Evolutionary conservation across 1,140 invertebrate species (phyloP).

Genomic region (Oncopodura yosiiana): DNA sequence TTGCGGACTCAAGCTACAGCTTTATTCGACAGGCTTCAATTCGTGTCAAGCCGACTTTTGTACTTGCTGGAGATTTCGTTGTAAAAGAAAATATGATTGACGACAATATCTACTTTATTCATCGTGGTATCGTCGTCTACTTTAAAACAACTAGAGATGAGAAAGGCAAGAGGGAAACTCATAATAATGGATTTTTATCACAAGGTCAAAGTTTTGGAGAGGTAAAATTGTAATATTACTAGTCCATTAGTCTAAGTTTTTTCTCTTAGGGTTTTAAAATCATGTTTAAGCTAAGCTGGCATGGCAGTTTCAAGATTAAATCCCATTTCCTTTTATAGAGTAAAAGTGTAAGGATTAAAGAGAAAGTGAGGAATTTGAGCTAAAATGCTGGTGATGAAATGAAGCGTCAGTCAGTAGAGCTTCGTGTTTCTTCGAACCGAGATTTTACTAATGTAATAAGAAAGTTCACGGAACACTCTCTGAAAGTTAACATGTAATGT

Average conservation of each 20-base stretch:
- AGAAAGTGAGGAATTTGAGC: background rate
- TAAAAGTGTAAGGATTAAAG: too few relatives aligned
- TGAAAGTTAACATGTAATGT: too few relatives aligned
- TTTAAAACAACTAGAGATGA: background rate
- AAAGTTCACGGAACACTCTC: too few relatives aligned
- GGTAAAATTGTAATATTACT: background rate
- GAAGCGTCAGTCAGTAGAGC: background rate
- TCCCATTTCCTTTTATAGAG: background rate
- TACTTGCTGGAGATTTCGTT: constrained; percentile 9
- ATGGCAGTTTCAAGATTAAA: background rate
- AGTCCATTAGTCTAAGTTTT: background rate
- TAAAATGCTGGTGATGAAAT: background rate
- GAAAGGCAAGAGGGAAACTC: background rate
- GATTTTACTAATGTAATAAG: too few relatives aligned
- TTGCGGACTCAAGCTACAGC: background rate
- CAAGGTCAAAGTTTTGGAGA: background rate
- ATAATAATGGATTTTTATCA: background rate
- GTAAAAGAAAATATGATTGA: constrained; percentile 7
- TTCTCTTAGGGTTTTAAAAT: background rate
- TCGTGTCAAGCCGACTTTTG: background rate
- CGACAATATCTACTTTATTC: constrained; percentile 14
- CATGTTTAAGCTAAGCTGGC: background rate
- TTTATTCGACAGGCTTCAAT: constrained; percentile 5
- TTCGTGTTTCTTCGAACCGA: too few relatives aligned
- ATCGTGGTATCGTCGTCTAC: constrained; percentile 8